Base-by-base conservation (phyloP, 2,888 invertebrate species). In the Cerastoderma edule region DNA sequence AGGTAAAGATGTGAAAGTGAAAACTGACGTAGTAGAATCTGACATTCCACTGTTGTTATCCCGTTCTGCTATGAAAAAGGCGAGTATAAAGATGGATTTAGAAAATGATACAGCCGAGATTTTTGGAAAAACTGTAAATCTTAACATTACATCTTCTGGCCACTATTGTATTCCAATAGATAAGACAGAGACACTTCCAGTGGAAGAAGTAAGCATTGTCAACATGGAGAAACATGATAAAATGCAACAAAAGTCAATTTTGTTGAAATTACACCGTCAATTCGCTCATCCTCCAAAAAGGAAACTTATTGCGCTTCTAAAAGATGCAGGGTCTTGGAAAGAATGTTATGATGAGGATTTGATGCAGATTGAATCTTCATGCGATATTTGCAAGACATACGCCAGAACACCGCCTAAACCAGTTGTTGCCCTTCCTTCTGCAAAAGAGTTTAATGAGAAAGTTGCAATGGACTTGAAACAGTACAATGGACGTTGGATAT, bases 401-500 rank as follows among this genome's bases (percentile, higher is more conserved):
- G 44, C 77, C 1, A 72, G 50, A 50, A 83, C 75, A 24, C 81
- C 76, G 5, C 22, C 78, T 39, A 28, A 54, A 50, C 72, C 72
- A 32, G 71, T 75, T 13, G 75, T 83, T 16, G 60, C 67, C 1
- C 28, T 80, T 30, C 76, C 69, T 2, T 69, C 67, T 69, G 76
- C 70, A 27, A 57, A 32, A 1, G 24, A 35, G 30, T 76, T 75
- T 19, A 80, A 80, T 71, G 83, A 83, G 53, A 67, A 50, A 48
- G 72, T 77, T n/a, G 72, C 75, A 16, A 76, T 74, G 54, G 75
- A 80, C 39, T 65, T 82, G 1, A 82, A 82, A 69, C 70, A 76
- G 28, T 76, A 66, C 30, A 67, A 70, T 16, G 72, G 57, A 2
- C 13, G 56, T 0, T 82, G 70, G 77, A 75, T 79, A 24, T 35